Conservation (phyloP, 2,113 vertebrate genomes). For the Axis porcinus region DNA sequence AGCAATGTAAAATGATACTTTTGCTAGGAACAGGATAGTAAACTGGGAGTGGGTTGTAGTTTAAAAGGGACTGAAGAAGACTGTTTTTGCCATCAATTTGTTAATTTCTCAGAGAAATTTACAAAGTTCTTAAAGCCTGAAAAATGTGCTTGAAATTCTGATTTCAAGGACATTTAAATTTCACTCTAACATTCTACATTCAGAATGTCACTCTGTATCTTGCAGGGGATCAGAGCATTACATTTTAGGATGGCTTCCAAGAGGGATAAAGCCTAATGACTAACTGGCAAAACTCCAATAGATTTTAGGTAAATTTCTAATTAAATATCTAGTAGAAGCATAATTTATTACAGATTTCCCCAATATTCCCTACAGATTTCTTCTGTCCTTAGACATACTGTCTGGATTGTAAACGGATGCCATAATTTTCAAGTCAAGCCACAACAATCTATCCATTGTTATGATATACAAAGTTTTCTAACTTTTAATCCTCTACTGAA, state of each 20-base stretch:
- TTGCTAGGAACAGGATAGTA: not conserved
- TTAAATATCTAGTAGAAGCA: not conserved
- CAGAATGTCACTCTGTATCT: not conserved
- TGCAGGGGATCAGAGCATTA: not conserved
- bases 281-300: not conserved
- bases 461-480: not conserved
- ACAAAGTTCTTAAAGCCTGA: not conserved
- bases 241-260: conserved; percentile 7
- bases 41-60: not conserved
- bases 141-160: not conserved
- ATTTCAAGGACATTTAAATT: not conserved
- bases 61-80: not conserved
- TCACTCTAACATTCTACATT: not conserved
- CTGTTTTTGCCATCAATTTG: not conserved
- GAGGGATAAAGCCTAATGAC: not conserved
- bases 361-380: not conserved
- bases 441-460: not conserved
- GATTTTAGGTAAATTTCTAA: conserved; percentile 37
- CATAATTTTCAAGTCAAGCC: not conserved
- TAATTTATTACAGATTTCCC: conserved; percentile 32
- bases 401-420: not conserved
- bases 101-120: not conserved
- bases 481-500: not conserved
- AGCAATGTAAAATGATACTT: not conserved
- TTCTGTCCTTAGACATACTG: not conserved